Percentiles rank a stretch among this genome's conserved stretches.
Evolutionary conservation across 2,888 invertebrate species (phyloP).

Genomic region (Ceramica pisi): DNA sequence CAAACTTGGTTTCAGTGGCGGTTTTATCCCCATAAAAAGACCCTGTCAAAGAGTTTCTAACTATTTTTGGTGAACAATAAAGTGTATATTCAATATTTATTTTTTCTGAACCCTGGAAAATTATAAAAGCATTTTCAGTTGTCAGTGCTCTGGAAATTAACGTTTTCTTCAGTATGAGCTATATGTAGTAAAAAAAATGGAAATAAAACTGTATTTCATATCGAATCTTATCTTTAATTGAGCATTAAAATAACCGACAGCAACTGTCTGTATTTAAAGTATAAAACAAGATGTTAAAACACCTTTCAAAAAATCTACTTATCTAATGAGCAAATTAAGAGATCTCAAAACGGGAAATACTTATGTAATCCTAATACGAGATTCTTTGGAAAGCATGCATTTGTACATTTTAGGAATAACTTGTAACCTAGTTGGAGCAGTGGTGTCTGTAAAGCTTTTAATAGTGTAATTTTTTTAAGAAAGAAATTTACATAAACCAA

Average conservation of each 20-base stretch:
- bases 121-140: too few relatives aligned
- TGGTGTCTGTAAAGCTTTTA: constrained; percentile 1
- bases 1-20: too few relatives aligned
- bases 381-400: constrained; percentile 90
- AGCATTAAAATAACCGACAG: constrained; percentile 76
- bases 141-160: neutral
- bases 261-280: constrained; percentile 71
- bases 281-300: constrained; percentile 64
- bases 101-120: too few relatives aligned
- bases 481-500: too few relatives aligned
- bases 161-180: neutral
- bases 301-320: constrained; percentile 59
- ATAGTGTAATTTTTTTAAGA: neutral
- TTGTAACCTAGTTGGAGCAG: constrained; percentile 29
- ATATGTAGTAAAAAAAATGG: neutral
- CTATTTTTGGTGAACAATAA: too few relatives aligned
- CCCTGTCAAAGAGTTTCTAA: too few relatives aligned
- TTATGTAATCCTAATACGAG: constrained; percentile 79
- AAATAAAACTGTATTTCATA: constrained; percentile 42
- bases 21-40: too few relatives aligned
- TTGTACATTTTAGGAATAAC: constrained; percentile 78
- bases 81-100: too few relatives aligned
- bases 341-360: constrained; percentile 85
- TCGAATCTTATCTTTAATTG: constrained; percentile 66
- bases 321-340: constrained; percentile 79